These are phyloP conservation scores for Netelia fuscicornis DNA, from an alignment of 2,888 invertebrate genomes.

Conservation along the genomic window DNA sequence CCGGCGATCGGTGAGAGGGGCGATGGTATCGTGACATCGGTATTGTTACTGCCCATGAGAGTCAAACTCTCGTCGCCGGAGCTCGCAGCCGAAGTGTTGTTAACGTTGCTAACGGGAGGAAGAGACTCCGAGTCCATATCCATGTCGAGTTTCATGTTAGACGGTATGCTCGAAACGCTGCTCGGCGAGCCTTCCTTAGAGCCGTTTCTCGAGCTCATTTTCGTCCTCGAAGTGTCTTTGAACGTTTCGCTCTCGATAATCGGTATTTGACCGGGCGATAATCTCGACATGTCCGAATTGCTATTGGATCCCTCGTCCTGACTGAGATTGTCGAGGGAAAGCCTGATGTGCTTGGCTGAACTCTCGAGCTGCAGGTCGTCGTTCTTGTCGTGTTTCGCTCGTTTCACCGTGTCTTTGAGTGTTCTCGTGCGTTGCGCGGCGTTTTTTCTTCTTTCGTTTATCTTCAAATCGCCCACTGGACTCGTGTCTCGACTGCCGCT, in stretches of 20 bases:
- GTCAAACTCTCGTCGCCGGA: conserved; percentile 82
- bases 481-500: conserved; percentile 85
- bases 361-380: conserved; percentile 71
- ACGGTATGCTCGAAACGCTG: conserved; percentile 78
- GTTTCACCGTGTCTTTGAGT: conserved; percentile 71
- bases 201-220: conserved; percentile 76
- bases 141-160: conserved; percentile 80
- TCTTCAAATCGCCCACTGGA: conserved; percentile 83
- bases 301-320: conserved; percentile 82
- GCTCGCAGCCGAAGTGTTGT: conserved; percentile 79
- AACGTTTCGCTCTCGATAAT: conserved; percentile 76
- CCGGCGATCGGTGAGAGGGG: conserved; percentile 82
- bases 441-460: conserved; percentile 79
- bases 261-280: conserved; percentile 76
- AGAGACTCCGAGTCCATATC: conserved; percentile 80
- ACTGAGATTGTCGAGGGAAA: conserved; percentile 79
- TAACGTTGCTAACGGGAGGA: conserved; percentile 76
- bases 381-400: conserved; percentile 71
- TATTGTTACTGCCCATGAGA: conserved; percentile 77
- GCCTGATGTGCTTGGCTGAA: conserved; percentile 76
- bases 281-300: conserved; percentile 79
- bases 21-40: conserved; percentile 81
- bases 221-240: conserved; percentile 71
- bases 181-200: conserved; percentile 82
- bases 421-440: conserved; percentile 73